phyloP scores from a whole-genome alignment of 1,140 invertebrate genomes.

The Lasioglossum baleicum region DNA sequence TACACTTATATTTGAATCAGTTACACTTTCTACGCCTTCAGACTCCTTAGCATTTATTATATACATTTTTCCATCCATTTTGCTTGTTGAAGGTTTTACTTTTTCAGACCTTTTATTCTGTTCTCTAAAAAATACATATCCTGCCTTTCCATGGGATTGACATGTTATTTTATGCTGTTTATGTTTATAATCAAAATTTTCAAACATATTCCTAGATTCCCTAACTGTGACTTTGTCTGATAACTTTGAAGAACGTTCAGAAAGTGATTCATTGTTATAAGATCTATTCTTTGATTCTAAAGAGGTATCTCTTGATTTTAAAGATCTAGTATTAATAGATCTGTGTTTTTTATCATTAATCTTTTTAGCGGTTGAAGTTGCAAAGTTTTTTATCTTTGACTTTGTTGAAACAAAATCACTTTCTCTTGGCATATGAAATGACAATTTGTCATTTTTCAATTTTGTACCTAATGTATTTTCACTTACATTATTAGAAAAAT shows the following conservation, averaged over 20 bases:
- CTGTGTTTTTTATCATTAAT: constrained; percentile 69
- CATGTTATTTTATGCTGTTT: constrained; percentile 60
- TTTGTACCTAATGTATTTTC: constrained; percentile 47
- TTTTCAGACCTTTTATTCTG: constrained; percentile 68
- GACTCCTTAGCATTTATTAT: constrained; percentile 61
- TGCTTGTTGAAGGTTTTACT: constrained; percentile 64
- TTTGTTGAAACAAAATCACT: constrained; percentile 65
- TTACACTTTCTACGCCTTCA: constrained; percentile 63
- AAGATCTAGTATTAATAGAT: constrained; percentile 57
- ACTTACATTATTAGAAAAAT: constrained; percentile 59
- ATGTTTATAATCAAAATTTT: constrained; percentile 59
- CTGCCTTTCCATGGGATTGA: constrained; percentile 53
- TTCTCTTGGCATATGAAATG: constrained; percentile 57
- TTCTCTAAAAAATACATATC: constrained; percentile 58
- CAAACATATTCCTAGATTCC: constrained; percentile 61
- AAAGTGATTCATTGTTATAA: constrained; percentile 68
- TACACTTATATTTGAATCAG: constrained; percentile 59
- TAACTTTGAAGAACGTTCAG: constrained; percentile 56
- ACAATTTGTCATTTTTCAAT: constrained; percentile 67
- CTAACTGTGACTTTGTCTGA: constrained; percentile 67
- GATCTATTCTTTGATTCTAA: constrained; percentile 64
- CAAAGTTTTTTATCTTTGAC: constrained; percentile 68
- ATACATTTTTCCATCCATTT: constrained; percentile 61
- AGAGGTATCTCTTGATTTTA: constrained; percentile 65
- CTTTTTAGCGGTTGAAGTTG: constrained; percentile 68